phyloP scores from a whole-genome alignment of 2,797 vertebrate genomes.

The Heteromormyrus szaboi region DNA sequence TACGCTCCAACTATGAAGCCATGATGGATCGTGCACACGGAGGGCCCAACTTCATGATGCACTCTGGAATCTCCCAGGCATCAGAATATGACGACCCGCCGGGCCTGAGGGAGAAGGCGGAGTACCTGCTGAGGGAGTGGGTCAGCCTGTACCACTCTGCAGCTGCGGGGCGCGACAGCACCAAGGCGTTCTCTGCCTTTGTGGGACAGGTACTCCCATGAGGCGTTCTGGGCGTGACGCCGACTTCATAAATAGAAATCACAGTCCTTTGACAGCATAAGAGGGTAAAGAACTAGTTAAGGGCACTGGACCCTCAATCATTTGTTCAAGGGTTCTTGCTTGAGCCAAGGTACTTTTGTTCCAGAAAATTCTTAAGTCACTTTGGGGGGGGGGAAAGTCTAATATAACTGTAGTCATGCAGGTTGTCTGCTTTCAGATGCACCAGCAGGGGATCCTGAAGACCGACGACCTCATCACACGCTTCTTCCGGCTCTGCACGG shows the following conservation, averaged over 20 bases:
- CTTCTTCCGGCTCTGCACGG: constrained; percentile 97
- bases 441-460: constrained; percentile 97
- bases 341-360: background rate
- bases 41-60: constrained; percentile 99
- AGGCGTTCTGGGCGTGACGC: constrained; percentile 38
- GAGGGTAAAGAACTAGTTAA: background rate
- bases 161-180: constrained; percentile 94
- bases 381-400: background rate
- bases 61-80: constrained; percentile 97
- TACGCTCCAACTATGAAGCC: constrained; percentile 96
- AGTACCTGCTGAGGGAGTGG: constrained; percentile 96
- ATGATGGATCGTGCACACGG: constrained; percentile 98
- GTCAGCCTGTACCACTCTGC: constrained; percentile 98
- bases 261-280: background rate
- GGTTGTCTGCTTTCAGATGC: constrained; percentile 71
- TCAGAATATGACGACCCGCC: constrained; percentile 98
- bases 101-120: constrained; percentile 94
- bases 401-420: background rate
- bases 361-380: background rate
- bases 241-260: background rate
- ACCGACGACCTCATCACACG: constrained; percentile 97
- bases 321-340: background rate
- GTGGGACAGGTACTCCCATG: constrained; percentile 91
- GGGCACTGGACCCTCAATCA: background rate
- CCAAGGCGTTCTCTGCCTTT: constrained; percentile 98